These are phyloP conservation scores for Trichomycterus rosablanca DNA, from an alignment of 2,113 vertebrate genomes.

Conservation along the genomic window DNA sequence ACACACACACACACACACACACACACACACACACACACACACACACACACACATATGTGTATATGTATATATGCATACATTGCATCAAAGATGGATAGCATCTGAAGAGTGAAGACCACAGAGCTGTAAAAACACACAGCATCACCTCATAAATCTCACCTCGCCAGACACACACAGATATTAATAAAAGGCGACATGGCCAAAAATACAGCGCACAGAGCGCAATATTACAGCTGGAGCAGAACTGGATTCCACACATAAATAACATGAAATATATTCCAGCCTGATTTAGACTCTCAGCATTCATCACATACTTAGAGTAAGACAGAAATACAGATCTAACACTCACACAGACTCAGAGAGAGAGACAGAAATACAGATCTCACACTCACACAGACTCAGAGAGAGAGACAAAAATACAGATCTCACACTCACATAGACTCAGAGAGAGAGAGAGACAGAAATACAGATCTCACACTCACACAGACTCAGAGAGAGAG, in stretches of 20 bases:
- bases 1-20: not conserved
- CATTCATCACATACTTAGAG: too few relatives aligned
- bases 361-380: too few relatives aligned
- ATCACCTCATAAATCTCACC: constrained; percentile 22
- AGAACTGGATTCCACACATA: not conserved
- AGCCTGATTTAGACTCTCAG: constrained; percentile 5
- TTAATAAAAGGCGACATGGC: constrained; percentile 24
- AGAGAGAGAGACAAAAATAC: too few relatives aligned
- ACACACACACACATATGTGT: not conserved
- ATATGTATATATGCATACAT: too few relatives aligned
- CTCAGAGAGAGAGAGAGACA: too few relatives aligned
- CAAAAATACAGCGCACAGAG: constrained; percentile 24
- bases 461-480: too few relatives aligned
- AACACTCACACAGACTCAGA: too few relatives aligned
- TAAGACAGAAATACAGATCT: too few relatives aligned
- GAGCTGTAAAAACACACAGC: constrained; percentile 17
- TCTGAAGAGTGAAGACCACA: constrained; percentile 4
- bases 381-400: too few relatives aligned
- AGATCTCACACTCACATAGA: too few relatives aligned
- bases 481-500: too few relatives aligned
- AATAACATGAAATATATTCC: constrained; percentile 22
- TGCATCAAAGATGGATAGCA: constrained; percentile 33
- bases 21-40: not conserved
- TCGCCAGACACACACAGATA: not conserved
- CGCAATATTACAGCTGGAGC: constrained; percentile 14